Percentiles rank a stretch among this genome's conserved stretches.
Evolutionary conservation across 2,113 vertebrate species (phyloP).

Genomic region (Dascyllus trimaculatus): DNA sequence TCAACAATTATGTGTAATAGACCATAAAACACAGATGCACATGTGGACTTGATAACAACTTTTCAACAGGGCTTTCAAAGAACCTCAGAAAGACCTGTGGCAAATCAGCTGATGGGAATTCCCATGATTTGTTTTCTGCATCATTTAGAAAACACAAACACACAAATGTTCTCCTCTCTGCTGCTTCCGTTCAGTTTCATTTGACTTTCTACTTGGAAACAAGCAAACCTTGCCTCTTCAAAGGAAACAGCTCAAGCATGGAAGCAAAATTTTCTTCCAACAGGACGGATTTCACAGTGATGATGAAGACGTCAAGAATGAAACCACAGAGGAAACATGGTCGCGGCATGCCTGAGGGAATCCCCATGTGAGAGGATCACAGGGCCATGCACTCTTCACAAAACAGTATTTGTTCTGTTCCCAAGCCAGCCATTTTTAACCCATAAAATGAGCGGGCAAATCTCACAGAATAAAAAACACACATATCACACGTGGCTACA

Average conservation of each 20-base stretch:
- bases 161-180: neutral
- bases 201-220: too few relatives aligned
- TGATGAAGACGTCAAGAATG: neutral
- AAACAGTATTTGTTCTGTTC: constrained; percentile 70
- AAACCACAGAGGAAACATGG: constrained; percentile 45
- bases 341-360: constrained; percentile 66
- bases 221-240: too few relatives aligned
- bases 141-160: neutral
- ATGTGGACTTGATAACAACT: neutral
- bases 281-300: neutral
- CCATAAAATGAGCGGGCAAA: neutral
- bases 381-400: constrained; percentile 52
- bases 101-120: constrained; percentile 26
- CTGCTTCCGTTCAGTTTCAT: neutral
- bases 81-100: neutral
- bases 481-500: constrained; percentile 7
- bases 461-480: neutral
- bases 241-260: neutral
- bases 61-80: neutral
- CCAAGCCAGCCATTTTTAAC: constrained; percentile 8
- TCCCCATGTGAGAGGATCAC: constrained; percentile 66
- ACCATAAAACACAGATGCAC: neutral
- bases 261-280: neutral
- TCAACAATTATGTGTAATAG: neutral
- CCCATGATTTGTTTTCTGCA: neutral